Evolutionary conservation across 2,113 vertebrate species (phyloP).

Genomic region (Hylia prasina): DNA sequence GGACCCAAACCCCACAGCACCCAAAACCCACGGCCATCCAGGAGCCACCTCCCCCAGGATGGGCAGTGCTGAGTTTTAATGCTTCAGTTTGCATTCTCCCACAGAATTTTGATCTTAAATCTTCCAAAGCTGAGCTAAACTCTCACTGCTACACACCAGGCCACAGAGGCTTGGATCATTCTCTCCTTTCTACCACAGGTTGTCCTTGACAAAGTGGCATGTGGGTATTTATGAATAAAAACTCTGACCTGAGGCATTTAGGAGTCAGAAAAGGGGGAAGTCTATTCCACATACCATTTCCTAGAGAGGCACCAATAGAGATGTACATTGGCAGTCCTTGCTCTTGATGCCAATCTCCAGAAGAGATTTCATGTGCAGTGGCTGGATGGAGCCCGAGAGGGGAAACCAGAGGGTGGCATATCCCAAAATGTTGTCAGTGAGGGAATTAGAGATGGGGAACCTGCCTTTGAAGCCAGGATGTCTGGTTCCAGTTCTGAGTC

Average conservation of each 20-base stretch:
- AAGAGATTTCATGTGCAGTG: neutral
- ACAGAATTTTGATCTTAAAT: neutral
- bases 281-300: neutral
- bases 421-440: neutral
- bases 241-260: neutral
- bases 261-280: neutral
- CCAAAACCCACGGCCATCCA: neutral
- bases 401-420: neutral
- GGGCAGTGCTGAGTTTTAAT: neutral
- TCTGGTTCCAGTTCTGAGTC: neutral
- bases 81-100: neutral
- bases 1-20: neutral
- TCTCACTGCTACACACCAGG: neutral
- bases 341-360: neutral
- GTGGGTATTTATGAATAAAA: neutral
- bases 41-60: neutral
- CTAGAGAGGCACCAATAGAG: neutral
- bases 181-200: neutral
- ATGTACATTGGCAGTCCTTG: rapidly evolving
- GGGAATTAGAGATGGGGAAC: neutral
- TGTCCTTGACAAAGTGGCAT: neutral
- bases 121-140: neutral
- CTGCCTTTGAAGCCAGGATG: neutral
- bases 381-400: neutral
- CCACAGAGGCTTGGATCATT: neutral